Base-by-base conservation (phyloP, 2,888 invertebrate species). In the Rotaria macrura region DNA sequence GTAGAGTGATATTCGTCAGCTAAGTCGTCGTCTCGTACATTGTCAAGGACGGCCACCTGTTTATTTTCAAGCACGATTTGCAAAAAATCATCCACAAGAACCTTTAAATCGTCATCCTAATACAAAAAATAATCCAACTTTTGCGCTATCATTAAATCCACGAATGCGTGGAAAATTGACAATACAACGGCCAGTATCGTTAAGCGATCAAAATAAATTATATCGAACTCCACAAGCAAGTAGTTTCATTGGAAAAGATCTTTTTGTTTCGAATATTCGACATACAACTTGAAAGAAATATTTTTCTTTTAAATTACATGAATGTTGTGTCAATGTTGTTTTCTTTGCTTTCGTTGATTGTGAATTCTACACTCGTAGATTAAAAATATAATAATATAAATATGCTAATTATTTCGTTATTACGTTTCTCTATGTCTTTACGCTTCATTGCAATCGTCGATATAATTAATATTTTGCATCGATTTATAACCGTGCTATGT, bases 1-100 rank as follows among this genome's bases (percentile, higher is more conserved):
- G n/a, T 79, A 79, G 79, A 43, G 25, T 79, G 79, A 79, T 79
- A 79, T 79, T 12, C 6, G n/a, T n/a, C 79, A 79, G 20, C n/a
- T 79, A 9, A 43, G n/a, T 43, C 79, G 43, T 14, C 79, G 79
- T 25, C 34, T 79, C 4, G 43, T 79, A 43, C 79, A 79, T n/a
- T 79, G 40, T n/a, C 43, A 43, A 79, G 65, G 17, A 29, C 25
- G 17, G 38, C 14, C 34, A 34, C 34, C 34, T 7, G 12, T 29
- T 12, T 29, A 65, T 65, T 65, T 34, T 29, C 34, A 29, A 65
- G 14, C 29, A 34, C 34, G 29, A 34, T 34, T 29, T 20, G 20
- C 20, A 20, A 14, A 34, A 65, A 29, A 25, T 5, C 20, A 7
- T 17, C 34, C 5, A 34, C 17, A 34, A 17, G 34, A 6, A 34